These are phyloP conservation scores for Camelus bactrianus DNA, from an alignment of 2,113 vertebrate species.

Conservation along the genomic window DNA sequence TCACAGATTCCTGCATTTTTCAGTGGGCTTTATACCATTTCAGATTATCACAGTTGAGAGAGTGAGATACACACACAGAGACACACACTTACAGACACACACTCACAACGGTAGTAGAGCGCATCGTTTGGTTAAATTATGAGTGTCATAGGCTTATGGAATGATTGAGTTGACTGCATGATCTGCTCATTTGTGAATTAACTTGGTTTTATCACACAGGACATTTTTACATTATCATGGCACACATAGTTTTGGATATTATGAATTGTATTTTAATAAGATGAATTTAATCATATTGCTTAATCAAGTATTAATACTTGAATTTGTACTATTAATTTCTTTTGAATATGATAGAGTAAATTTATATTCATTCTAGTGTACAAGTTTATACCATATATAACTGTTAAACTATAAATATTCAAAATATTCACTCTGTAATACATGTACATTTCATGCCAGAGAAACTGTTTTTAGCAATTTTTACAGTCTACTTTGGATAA, in stretches of 20 bases:
- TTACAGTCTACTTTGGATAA: neutral
- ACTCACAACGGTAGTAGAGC: neutral
- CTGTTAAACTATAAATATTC: neutral
- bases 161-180: neutral
- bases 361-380: neutral
- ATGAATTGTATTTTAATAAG: constrained; percentile 35
- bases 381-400: neutral
- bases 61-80: neutral
- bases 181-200: constrained; percentile 39
- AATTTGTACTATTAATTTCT: constrained; percentile 25
- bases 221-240: constrained; percentile 24
- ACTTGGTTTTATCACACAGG: constrained; percentile 9
- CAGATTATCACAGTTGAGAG: constrained; percentile 41
- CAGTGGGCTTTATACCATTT: constrained; percentile 4
- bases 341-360: neutral
- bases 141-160: neutral
- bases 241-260: neutral
- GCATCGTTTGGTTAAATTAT: neutral
- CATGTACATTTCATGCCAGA: neutral
- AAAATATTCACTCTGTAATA: neutral
- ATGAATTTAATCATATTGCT: constrained; percentile 44
- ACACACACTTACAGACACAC: neutral
- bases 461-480: neutral
- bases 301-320: constrained; percentile 54
- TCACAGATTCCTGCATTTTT: neutral